phyloP scores from a whole-genome alignment of 2,113 vertebrate genomes.

The Myiozetetes cayanensis region DNA sequence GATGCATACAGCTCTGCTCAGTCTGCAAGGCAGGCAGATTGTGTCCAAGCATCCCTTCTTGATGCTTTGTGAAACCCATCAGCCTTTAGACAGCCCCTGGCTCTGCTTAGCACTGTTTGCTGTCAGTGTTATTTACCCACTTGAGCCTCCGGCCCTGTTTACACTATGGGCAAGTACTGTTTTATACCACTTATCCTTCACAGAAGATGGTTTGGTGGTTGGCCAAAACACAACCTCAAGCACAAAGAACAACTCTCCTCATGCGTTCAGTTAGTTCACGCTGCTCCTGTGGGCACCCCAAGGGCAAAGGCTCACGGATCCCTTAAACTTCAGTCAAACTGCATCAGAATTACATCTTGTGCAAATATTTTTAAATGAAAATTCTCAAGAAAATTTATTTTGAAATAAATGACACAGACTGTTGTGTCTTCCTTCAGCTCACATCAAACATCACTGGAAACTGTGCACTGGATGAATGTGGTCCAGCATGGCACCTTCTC shows the following conservation, averaged over 20 bases:
- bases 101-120: background rate
- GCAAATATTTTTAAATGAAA: background rate
- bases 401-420: background rate
- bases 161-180: background rate
- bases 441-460: background rate
- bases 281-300: background rate
- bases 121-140: background rate
- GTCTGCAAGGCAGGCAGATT: background rate
- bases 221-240: background rate
- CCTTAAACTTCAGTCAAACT: background rate
- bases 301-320: fast-evolving
- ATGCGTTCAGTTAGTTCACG: fast-evolving
- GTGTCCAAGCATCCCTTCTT: fast-evolving
- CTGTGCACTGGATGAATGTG: background rate
- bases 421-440: background rate
- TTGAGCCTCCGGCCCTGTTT: background rate
- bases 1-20: fast-evolving
- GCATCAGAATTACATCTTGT: background rate
- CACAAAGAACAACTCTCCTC: fast-evolving
- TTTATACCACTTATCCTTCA: background rate
- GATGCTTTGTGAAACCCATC: background rate
- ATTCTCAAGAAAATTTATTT: background rate
- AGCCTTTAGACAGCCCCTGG: background rate
- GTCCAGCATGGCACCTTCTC: background rate
- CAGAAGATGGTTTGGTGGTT: background rate